Evolutionary conservation across 2,113 vertebrate species (phyloP), one percentile per base, ranked within the genome.

Genomic region (Petrocephalus zakoni): DNA sequence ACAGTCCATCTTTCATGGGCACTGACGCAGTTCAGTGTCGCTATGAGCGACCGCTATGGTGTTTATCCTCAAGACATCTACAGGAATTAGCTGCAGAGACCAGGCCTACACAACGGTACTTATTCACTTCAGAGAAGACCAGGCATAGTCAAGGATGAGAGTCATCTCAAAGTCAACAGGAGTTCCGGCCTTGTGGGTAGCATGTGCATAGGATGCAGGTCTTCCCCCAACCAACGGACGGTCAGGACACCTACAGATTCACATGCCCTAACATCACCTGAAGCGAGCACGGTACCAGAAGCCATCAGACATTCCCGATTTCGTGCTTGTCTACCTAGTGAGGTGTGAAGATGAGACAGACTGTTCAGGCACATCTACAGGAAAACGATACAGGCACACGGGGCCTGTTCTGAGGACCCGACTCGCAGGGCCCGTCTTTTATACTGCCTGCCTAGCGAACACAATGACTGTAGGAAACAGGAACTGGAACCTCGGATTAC

Each of bases 401-500:
- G 5, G 72, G 34, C 72, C 72, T 17, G 72, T 78, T 78, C 72
- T 78, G 72, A 78, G 22, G 55, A 49, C 83, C 64, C 52, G 51
- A 68, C 29, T 37, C 42, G 22, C 52, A 58, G 83, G 22, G 85
- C 53, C 37, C n/a, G 25, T 22, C 85, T 56, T 89, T 88, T 89
- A 83, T 78, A 89, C 83, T 17, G 61, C 49, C 37, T 78, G 46
- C 53, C 34, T 52, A 86, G 56, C 29, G 9, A 86, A 82, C 87
- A 86, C 64, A 88, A 88, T 53, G 64, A 49, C 83, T 89, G 90
- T 88, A 89, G 90, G 90, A 75, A 88, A 90, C 89, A 91, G 92
- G 91, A 92, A 93, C 92, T 91, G 88, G 64, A 68, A 87, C 90
- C 92, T 93, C 89, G 58, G 87, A 89, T 92, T 92, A 90, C 92